Evolutionary conservation across 2,113 vertebrate genomes (phyloP).

Genomic region (Psettodes erumei): DNA sequence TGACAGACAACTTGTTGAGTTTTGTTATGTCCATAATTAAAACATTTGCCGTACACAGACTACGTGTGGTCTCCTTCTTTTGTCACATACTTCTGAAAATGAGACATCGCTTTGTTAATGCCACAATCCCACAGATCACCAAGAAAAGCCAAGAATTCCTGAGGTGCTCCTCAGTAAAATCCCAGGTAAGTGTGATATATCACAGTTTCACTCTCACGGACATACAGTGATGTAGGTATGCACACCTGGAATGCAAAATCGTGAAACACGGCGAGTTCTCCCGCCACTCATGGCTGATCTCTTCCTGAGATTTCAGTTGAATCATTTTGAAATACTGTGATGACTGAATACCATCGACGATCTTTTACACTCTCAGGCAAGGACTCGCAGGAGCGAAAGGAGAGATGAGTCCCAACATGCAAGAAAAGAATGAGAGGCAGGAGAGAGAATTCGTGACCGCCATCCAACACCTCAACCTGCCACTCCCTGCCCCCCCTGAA

Average conservation of each 20-base stretch:
- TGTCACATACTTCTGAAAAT: no score
- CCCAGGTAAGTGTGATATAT: slow-evolving; percentile 71
- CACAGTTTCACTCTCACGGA: slow-evolving; percentile 46
- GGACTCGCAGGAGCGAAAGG: slow-evolving; percentile 2
- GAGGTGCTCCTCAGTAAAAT: slow-evolving; percentile 41
- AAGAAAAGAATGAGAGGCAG: slow-evolving; percentile 53
- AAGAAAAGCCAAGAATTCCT: slow-evolving; percentile 65
- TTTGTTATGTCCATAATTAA: no score
- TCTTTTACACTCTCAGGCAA: neutral
- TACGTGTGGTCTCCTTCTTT: no score
- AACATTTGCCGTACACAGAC: no score
- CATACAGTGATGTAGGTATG: slow-evolving; percentile 14
- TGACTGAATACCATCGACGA: neutral
- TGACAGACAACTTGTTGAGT: no score
- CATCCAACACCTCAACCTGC: slow-evolving; percentile 51
- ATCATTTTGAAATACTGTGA: neutral
- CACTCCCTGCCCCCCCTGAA: slow-evolving; percentile 71
- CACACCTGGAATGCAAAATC: slow-evolving; percentile 41
- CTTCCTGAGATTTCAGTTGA: neutral
- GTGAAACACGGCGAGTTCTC: no score
- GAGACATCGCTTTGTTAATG: slow-evolving; percentile 30
- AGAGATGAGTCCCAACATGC: slow-evolving; percentile 68
- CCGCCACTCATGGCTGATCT: neutral
- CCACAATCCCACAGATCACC: slow-evolving; percentile 37
- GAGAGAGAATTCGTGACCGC: slow-evolving; percentile 36